phyloP scores from a whole-genome alignment of 2,797 vertebrate species.

The Phalloptychus januarius region DNA sequence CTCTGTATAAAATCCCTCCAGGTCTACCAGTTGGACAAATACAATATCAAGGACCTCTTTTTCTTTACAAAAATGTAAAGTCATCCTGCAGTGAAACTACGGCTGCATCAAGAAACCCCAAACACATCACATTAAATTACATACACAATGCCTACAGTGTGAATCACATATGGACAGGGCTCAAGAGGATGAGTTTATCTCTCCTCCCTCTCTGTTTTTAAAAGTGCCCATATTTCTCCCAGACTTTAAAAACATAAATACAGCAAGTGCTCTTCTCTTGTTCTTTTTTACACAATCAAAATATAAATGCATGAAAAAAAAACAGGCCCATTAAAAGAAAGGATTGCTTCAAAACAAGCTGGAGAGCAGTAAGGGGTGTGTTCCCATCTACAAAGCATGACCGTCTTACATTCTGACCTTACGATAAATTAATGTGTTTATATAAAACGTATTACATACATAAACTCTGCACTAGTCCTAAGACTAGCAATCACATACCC shows the following conservation, averaged over 20 bases:
- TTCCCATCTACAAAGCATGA: conserved; percentile 48
- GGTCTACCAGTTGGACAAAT: conserved; percentile 60
- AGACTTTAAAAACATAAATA: conserved; percentile 42
- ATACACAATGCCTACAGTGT: conserved; percentile 47
- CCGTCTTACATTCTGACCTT: background rate
- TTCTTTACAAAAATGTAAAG: conserved; percentile 59
- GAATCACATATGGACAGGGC: conserved; percentile 35
- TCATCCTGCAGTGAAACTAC: conserved; percentile 55
- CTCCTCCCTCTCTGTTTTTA: conserved; percentile 25
- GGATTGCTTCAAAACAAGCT: conserved; percentile 34
- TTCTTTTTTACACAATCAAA: conserved; percentile 7
- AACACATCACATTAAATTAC: conserved; percentile 69
- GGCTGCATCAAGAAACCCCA: conserved; percentile 51
- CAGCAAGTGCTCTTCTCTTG: conserved; percentile 6
- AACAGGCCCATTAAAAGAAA: conserved; percentile 48
- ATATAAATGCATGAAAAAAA: conserved; percentile 33
- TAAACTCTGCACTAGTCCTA: background rate
- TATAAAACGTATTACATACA: background rate
- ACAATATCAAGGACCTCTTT: conserved; percentile 70
- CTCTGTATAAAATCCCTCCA: conserved; percentile 41
- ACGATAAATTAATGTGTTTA: background rate
- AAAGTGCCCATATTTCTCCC: conserved; percentile 35
- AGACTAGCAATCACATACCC: conserved; percentile 3
- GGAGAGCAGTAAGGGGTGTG: conserved; percentile 44
- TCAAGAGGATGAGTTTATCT: conserved; percentile 44